Conservation (phyloP, 2,113 vertebrate genomes). For the Oreocharis arfaki region DNA sequence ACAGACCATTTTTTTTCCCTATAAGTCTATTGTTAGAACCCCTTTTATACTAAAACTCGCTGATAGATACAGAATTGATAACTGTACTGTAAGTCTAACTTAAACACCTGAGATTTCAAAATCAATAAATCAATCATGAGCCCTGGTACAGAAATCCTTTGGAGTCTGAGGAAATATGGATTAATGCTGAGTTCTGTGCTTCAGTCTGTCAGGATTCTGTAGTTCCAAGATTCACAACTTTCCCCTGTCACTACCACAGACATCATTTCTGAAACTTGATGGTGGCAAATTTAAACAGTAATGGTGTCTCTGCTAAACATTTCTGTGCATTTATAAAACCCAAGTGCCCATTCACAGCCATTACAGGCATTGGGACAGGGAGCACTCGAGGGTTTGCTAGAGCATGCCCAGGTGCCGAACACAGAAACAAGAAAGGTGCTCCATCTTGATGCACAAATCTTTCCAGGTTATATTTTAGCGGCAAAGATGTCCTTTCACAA, state of each 20-base stretch:
- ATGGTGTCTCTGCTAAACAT: not conserved
- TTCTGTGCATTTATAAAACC: not conserved
- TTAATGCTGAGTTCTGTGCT: not conserved
- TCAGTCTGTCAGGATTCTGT: not conserved
- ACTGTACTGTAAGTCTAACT: not conserved
- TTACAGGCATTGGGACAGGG: not conserved
- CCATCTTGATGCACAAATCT: not conserved
- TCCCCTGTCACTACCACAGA: not conserved
- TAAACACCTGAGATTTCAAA: not conserved
- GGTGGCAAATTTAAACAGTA: not conserved
- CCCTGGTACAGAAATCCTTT: not conserved
- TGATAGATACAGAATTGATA: not conserved
- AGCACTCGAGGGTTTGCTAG: not conserved
- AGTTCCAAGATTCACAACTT: not conserved
- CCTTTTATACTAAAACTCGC: not conserved
- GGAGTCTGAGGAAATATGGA: not conserved
- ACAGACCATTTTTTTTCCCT: not conserved
- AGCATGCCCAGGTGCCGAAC: not conserved
- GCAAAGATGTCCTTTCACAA: not conserved
- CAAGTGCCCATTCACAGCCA: fast-evolving
- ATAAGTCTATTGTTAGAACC: not conserved
- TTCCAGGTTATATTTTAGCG: not conserved
- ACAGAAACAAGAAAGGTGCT: not conserved
- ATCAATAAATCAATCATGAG: not conserved
- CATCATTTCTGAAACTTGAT: not conserved